Conservation (phyloP, 2,888 invertebrate genomes). For the Drosophila lutescens region DNA sequence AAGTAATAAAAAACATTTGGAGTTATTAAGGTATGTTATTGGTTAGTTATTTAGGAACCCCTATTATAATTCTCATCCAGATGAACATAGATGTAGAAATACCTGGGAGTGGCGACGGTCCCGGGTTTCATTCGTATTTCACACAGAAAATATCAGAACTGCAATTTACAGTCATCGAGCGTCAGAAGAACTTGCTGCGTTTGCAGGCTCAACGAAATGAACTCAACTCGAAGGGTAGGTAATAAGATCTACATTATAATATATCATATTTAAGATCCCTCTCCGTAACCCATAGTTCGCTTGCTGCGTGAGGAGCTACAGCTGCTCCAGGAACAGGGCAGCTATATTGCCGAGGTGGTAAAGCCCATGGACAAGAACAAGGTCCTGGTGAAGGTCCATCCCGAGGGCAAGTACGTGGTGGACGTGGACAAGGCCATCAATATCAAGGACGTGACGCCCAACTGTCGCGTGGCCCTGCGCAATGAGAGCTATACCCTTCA, state of each 20-base stretch:
- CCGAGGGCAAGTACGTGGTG: conserved; percentile 99
- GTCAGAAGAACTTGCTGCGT: conserved; percentile 97
- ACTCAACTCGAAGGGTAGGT: conserved; percentile 96
- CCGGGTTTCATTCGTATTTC: conserved; percentile 96
- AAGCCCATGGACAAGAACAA: conserved; percentile 99
- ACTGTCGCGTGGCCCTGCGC: conserved; percentile 97
- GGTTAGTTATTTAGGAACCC: not conserved
- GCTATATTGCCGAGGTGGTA: conserved; percentile 99
- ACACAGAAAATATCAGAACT: conserved; percentile 99
- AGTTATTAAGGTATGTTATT: not conserved
- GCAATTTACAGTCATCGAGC: conserved; percentile 97
- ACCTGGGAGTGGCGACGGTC: not conserved
- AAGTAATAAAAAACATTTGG: not conserved
- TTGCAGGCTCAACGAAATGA: conserved; percentile 99
- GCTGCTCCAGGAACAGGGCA: conserved; percentile 98
- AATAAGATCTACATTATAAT: fast-evolving
- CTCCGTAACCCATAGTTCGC: conserved; percentile 88
- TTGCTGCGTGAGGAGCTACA: conserved; percentile 98
- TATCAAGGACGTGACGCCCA: conserved; percentile 98
- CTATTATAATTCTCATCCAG: not conserved
- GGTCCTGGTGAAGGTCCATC: conserved; percentile 99
- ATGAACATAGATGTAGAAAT: conserved; percentile 22
- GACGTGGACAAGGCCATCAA: conserved; percentile 99
- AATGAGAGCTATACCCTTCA: conserved; percentile 99
- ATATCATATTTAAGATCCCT: not conserved